These are phyloP conservation scores for Clistopyga incitator DNA, from an alignment of 2,888 invertebrate genomes.

Conservation along the genomic window DNA sequence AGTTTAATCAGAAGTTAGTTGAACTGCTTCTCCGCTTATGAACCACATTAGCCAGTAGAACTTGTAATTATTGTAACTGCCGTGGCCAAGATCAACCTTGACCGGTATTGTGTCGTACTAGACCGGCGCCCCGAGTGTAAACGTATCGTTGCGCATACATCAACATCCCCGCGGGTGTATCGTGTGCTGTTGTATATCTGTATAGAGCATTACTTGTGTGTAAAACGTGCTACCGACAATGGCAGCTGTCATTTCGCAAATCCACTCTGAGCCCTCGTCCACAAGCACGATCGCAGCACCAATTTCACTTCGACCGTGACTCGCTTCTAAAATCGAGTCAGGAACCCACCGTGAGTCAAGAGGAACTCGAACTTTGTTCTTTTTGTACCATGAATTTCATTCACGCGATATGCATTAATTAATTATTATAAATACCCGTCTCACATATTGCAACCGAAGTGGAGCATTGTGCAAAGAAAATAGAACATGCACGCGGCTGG, in stretches of 20 bases:
- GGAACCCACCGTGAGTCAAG: constrained; percentile 31
- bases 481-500: background rate
- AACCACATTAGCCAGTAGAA: constrained; percentile 43
- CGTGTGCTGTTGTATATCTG: constrained; percentile 1
- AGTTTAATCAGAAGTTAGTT: background rate
- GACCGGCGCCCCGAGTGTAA: constrained; percentile 74
- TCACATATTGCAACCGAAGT: background rate
- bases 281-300: constrained; percentile 72
- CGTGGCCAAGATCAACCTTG: constrained; percentile 75
- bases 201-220: constrained; percentile 5
- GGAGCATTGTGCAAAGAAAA: background rate
- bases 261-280: constrained; percentile 55
- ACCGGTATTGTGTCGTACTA: constrained; percentile 75
- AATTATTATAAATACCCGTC: constrained; percentile 4
- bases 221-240: constrained; percentile 26
- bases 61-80: constrained; percentile 17
- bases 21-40: constrained; percentile 31
- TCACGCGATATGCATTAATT: background rate
- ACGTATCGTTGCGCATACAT: constrained; percentile 22
- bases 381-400: constrained; percentile 12
- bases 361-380: constrained; percentile 30
- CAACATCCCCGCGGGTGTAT: constrained; percentile 5
- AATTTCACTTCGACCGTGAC: constrained; percentile 83
- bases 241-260: constrained; percentile 73
- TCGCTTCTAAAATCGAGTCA: constrained; percentile 74